Evolutionary conservation across 2,113 vertebrate species (phyloP).

Genomic region (Ifrita kowaldi): DNA sequence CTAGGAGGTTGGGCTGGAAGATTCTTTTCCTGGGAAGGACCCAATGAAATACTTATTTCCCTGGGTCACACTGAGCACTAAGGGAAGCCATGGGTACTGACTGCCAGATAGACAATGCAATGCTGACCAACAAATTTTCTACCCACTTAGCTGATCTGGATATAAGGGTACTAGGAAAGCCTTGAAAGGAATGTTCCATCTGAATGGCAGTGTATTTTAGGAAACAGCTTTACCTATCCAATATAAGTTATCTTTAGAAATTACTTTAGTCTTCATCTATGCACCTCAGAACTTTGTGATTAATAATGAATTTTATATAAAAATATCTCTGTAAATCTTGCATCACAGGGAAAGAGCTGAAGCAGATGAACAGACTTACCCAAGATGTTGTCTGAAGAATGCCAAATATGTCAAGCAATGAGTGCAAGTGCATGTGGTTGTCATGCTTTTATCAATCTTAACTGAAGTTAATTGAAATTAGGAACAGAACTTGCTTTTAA

Average conservation of each 20-base stretch:
- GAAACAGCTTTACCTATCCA: not conserved
- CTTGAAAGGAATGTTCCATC: not conserved
- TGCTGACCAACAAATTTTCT: not conserved
- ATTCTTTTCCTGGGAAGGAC: not conserved
- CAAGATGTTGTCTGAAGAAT: not conserved
- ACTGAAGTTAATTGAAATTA: not conserved
- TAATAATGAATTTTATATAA: not conserved
- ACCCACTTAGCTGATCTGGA: not conserved
- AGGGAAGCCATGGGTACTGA: not conserved
- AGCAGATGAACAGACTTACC: not conserved
- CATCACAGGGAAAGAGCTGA: not conserved
- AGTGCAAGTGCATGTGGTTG: not conserved
- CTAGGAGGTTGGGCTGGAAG: rapidly evolving
- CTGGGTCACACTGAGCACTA: not conserved
- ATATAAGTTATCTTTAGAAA: not conserved
- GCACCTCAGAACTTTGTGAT: not conserved
- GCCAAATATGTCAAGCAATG: not conserved
- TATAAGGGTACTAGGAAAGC: not conserved
- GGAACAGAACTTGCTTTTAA: not conserved
- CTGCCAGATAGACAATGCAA: not conserved
- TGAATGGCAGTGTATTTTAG: not conserved
- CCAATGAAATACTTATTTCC: not conserved
- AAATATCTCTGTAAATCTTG: not conserved
- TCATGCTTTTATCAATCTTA: not conserved
- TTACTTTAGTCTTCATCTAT: not conserved